Percentiles rank a stretch among this genome's conserved stretches.
Conservation (phyloP, 2,113 vertebrate species). For the Oncorhynchus kisutch region DNA sequence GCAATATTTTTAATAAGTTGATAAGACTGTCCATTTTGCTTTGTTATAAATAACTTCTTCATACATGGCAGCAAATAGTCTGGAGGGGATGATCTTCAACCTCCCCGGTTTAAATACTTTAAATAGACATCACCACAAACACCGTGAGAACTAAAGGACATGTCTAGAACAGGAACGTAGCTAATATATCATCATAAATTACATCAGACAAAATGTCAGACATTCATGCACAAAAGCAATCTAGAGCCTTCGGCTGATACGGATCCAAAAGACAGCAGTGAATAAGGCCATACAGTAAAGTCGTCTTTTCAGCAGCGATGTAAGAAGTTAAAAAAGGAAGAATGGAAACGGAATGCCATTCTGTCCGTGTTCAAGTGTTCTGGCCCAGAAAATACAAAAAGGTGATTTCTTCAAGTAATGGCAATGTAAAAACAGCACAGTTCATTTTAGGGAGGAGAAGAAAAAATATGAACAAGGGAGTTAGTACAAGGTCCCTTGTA, state of each 20-base stretch:
- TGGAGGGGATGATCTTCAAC: slow-evolving; percentile 23
- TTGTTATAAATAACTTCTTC: slow-evolving; percentile 49
- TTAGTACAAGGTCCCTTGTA: not conserved
- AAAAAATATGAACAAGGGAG: slow-evolving; percentile 20
- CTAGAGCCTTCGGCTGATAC: slow-evolving; percentile 36
- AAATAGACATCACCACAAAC: slow-evolving; percentile 63
- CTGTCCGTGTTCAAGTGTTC: slow-evolving; percentile 44
- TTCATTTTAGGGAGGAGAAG: slow-evolving; percentile 34
- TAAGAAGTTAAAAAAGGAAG: slow-evolving; percentile 17
- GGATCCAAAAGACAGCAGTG: slow-evolving; percentile 41
- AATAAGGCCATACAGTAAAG: slow-evolving; percentile 48
- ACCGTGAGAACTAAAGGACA: slow-evolving; percentile 39
- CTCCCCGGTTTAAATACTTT: slow-evolving; percentile 29
- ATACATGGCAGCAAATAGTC: slow-evolving; percentile 56
- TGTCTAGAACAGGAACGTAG: slow-evolving; percentile 54
- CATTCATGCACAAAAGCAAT: slow-evolving; percentile 69
- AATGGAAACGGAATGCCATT: slow-evolving; percentile 22
- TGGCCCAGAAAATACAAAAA: slow-evolving; percentile 47
- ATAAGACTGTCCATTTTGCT: slow-evolving; percentile 61
- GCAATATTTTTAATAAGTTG: slow-evolving; percentile 49
- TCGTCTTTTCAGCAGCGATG: slow-evolving; percentile 56
- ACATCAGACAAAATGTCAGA: slow-evolving; percentile 55
- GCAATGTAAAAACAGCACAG: slow-evolving; percentile 31
- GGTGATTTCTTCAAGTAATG: slow-evolving; percentile 38
- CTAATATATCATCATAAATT: slow-evolving; percentile 30